Base-by-base conservation (phyloP, 2,113 vertebrate genomes). In the Oncorhynchus gorbuscha region DNA sequence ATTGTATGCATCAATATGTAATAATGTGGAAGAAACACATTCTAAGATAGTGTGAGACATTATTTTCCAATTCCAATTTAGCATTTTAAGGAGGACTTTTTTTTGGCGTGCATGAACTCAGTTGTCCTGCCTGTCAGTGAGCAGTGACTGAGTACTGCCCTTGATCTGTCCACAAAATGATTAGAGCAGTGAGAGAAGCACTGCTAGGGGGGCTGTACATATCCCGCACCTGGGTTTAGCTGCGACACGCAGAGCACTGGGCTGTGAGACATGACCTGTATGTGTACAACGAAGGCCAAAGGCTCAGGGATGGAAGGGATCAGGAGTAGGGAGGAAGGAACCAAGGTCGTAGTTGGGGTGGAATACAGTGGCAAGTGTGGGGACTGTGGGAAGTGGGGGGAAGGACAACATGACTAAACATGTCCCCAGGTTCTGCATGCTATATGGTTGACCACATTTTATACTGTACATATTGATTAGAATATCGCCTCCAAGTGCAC, bases 131-230 rank as follows among this genome's bases (percentile, higher is more conserved):
- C 72, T 64, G 72, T 48, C 59, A 74, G 85, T 45, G 73, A 83
- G 76, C 68, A 64, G 71, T 48, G 79, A 84, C 24, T 68, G 78
- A 79, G 74, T 79, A 71, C 65, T 84, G 86, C 78, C 81, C 82
- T 87, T 85, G 84, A 74, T 84, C 32, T 69, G 79, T 86, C 79
- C 85, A 30, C 80, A 78, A 73, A 71, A 71, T 81, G 71, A 83
- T 88, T 82, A 79, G 79, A 85, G 73, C 59, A 16, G 78, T 79
- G 75, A 86, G 81, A 75, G 84, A 83, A 51, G 22, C 55, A 12
- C 58, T 77, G 81, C 78, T 35, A 4, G 35, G 66, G 45, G 61
- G 26, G 24, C 22, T 73, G 32, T 79, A 35, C 35, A 59, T 22
- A 62, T 65, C n/a, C 30, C 11, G 61, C 81, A 76, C 75, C 67